These are phyloP conservation scores for Agrochola lychnidis DNA, from an alignment of 2,888 invertebrate genomes.

Conservation along the genomic window DNA sequence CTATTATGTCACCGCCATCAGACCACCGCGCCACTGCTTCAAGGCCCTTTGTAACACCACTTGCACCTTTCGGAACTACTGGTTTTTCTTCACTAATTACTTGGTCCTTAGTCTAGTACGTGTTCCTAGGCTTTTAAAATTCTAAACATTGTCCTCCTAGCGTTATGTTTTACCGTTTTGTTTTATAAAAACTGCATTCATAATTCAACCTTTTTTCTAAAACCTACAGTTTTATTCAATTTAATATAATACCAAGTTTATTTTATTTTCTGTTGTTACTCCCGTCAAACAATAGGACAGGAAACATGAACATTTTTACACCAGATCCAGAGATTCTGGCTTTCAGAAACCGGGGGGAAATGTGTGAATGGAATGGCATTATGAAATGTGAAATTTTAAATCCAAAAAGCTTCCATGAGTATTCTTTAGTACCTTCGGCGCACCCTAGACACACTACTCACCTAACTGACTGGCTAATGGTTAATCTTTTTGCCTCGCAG, in stretches of 20 bases:
- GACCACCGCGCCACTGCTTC: slow-evolving; percentile 63
- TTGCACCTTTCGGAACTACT: slow-evolving; percentile 68
- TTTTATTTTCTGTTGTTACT: background rate
- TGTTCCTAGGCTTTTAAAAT: slow-evolving; percentile 41
- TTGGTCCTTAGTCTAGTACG: slow-evolving; percentile 63
- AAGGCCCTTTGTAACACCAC: slow-evolving; percentile 70
- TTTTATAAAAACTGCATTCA: slow-evolving; percentile 6
- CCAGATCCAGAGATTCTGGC: background rate
- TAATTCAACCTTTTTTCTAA: background rate
- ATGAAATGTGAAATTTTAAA: background rate
- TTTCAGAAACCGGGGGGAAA: background rate
- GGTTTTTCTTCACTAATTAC: slow-evolving; percentile 82
- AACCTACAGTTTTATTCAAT: background rate
- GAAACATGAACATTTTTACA: background rate
- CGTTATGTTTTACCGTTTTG: background rate
- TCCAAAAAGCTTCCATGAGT: background rate
- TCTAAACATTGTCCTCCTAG: slow-evolving; percentile 6
- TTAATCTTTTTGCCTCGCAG: background rate
- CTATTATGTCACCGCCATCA: slow-evolving; percentile 70
- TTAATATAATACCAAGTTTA: background rate
- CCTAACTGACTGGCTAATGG: background rate
- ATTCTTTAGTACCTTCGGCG: background rate
- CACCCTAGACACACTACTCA: background rate
- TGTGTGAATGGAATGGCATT: background rate
- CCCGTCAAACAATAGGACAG: background rate